Percentiles rank a stretch among this genome's conserved stretches.
Evolutionary conservation across 2,113 vertebrate genomes (phyloP).

Genomic region (Prietella phreatophila): DNA sequence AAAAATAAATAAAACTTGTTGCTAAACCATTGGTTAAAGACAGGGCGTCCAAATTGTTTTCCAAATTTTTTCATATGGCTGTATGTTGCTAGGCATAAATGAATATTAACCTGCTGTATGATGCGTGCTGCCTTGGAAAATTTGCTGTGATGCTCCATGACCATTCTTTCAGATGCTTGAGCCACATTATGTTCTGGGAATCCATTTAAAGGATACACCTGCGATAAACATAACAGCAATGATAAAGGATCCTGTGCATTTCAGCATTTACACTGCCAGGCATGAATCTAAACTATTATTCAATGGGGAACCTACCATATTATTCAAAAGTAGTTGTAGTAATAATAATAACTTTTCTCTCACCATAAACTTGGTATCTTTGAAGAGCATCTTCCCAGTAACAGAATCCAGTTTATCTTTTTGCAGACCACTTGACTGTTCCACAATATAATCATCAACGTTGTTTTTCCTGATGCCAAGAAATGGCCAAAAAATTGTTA

Average conservation of each 20-base stretch:
- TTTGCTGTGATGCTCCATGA: slow-evolving; percentile 67
- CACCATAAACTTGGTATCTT: slow-evolving; percentile 66
- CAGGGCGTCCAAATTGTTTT: too few relatives aligned
- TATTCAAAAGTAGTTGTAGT: neutral
- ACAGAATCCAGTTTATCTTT: slow-evolving; percentile 52
- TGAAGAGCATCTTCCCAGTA: slow-evolving; percentile 67
- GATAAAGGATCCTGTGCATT: neutral
- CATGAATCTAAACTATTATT: neutral
- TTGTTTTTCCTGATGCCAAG: slow-evolving; percentile 62
- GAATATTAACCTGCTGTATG: slow-evolving; percentile 68
- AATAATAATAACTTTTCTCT: slow-evolving; percentile 1
- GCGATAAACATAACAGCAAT: slow-evolving; percentile 17
- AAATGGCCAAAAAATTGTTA: neutral
- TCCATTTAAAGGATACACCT: slow-evolving; percentile 68
- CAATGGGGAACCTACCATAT: neutral
- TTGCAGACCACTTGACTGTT: slow-evolving; percentile 61
- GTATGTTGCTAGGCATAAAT: neutral
- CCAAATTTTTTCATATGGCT: neutral
- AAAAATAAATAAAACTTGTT: neutral
- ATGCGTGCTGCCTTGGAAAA: slow-evolving; percentile 63
- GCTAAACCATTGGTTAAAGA: neutral
- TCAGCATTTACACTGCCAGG: neutral
- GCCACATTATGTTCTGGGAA: slow-evolving; percentile 66
- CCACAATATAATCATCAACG: slow-evolving; percentile 58
- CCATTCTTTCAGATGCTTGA: slow-evolving; percentile 64